Percentiles rank a stretch among this genome's conserved stretches.
These are phyloP conservation scores for Periophthalmus modestus DNA, from an alignment of 2,113 vertebrate genomes.

Conservation along the genomic window DNA sequence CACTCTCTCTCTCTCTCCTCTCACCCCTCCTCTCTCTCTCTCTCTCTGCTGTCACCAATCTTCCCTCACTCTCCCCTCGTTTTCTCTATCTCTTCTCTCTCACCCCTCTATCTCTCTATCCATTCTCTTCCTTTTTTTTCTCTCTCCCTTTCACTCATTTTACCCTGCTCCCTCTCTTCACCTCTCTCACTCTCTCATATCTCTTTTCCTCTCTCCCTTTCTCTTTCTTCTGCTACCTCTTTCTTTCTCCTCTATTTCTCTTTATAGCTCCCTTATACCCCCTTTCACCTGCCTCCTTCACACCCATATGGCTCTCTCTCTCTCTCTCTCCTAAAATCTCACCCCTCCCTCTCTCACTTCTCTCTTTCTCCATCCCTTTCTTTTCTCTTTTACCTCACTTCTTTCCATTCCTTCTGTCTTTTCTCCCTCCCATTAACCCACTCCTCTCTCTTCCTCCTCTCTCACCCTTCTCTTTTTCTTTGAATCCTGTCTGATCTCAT, in stretches of 20 bases:
- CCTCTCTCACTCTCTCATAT: slow-evolving; percentile 22
- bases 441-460: not conserved
- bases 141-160: slow-evolving; percentile 16
- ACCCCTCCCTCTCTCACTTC: not conserved
- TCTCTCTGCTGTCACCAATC: not conserved
- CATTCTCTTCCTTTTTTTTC: not conserved
- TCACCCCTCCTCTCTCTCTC: slow-evolving; percentile 38
- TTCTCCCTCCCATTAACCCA: slow-evolving; percentile 33
- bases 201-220: slow-evolving; percentile 32
- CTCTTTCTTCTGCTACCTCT: not conserved
- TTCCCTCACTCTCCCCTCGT: not conserved
- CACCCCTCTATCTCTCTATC: slow-evolving; percentile 52
- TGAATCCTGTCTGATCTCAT: slow-evolving; percentile 43
- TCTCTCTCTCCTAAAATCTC: not conserved
- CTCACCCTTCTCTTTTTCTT: slow-evolving; percentile 21
- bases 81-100: slow-evolving; percentile 51
- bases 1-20: slow-evolving; percentile 42
- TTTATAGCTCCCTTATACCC: not conserved
- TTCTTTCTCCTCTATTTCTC: slow-evolving; percentile 28
- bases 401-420: slow-evolving; percentile 10
- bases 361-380: slow-evolving; percentile 36
- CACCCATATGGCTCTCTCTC: slow-evolving; percentile 43
- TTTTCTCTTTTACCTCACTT: not conserved
- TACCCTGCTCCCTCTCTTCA: slow-evolving; percentile 63
- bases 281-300: slow-evolving; percentile 50